Evolutionary conservation across 2,113 vertebrate species (phyloP).

Genomic region (Synchiropus splendidus): DNA sequence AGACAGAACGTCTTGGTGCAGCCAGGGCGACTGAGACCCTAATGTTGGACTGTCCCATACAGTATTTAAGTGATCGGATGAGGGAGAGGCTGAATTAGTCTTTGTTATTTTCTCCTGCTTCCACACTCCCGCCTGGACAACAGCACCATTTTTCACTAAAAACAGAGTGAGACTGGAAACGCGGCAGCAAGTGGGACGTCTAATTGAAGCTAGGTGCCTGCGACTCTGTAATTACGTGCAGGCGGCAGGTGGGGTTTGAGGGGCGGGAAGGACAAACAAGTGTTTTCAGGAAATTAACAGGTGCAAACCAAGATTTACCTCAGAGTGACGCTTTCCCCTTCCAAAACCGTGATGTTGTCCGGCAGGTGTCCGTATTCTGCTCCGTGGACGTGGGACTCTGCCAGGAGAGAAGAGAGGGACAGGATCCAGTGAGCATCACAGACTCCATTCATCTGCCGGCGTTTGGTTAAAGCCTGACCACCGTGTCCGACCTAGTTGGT

Average conservation of each 20-base stretch:
- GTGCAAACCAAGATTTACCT: conserved; percentile 57
- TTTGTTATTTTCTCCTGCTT: no score
- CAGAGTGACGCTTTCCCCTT: conserved; percentile 67
- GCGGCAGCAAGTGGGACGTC: not conserved
- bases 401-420: conserved; percentile 36
- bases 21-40: no score
- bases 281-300: conserved; percentile 37
- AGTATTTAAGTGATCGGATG: no score
- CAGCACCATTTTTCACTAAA: no score
- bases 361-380: conserved; percentile 66
- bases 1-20: no score
- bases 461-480: no score
- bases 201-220: conserved; percentile 32
- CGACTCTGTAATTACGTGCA: conserved; percentile 27
- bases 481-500: no score
- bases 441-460: conserved; percentile 24
- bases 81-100: no score
- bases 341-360: conserved; percentile 71
- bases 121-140: no score
- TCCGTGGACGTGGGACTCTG: conserved; percentile 53
- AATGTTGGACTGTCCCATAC: no score
- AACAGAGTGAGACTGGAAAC: not conserved
- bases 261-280: conserved; percentile 21
- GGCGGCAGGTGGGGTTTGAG: conserved; percentile 20
- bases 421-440: conserved; percentile 35